Conservation (phyloP, 2,113 vertebrate species). For the Prunella himalayana region DNA sequence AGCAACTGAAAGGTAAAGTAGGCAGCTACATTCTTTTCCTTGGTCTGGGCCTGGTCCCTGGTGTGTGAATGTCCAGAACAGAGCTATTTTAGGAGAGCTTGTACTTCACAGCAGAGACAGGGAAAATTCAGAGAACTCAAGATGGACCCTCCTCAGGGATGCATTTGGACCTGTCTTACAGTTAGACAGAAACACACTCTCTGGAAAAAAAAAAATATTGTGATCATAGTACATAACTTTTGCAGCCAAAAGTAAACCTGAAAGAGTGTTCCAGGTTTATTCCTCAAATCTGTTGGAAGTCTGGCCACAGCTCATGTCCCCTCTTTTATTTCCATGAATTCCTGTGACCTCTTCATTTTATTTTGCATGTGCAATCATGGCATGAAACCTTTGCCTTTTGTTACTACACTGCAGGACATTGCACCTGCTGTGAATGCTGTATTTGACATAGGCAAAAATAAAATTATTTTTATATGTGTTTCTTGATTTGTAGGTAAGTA, state of each 20-base stretch:
- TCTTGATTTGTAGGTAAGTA: not conserved
- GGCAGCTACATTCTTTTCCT: not conserved
- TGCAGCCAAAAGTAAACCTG: not conserved
- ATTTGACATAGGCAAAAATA: not conserved
- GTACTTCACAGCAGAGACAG: not conserved
- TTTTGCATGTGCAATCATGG: not conserved
- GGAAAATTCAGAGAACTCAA: not conserved
- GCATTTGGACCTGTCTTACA: not conserved
- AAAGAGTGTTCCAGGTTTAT: not conserved
- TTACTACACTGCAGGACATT: not conserved
- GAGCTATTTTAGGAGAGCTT: not conserved
- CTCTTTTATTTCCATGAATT: not conserved
- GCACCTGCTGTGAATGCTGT: not conserved
- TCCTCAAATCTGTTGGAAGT: not conserved
- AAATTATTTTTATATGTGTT: not conserved
- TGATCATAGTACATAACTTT: not conserved
- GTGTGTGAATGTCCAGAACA: not conserved
- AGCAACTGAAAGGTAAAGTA: not conserved
- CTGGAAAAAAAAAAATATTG: not conserved
- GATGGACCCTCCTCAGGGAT: not conserved
- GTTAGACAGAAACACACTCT: not conserved
- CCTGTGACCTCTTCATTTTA: not conserved
- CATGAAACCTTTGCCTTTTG: not conserved
- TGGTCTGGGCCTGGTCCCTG: not conserved
- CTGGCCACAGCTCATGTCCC: rapidly evolving